Evolutionary conservation across 2,797 vertebrate species (phyloP), one percentile per base, ranked within the genome.

Genomic region (Astyanax mexicanus): DNA sequence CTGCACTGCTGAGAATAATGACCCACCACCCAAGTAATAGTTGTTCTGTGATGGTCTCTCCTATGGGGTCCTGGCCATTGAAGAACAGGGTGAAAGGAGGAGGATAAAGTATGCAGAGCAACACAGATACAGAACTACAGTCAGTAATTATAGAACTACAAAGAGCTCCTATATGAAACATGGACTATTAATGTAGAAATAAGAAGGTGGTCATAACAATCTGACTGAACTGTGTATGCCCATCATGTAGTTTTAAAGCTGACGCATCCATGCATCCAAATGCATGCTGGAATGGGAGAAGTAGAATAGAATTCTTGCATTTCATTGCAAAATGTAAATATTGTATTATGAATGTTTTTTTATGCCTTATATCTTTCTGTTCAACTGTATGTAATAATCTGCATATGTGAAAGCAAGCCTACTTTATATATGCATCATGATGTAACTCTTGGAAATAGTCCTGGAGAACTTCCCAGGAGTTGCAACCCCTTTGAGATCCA

Each of bases 191-290:
- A n/a, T n/a, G n/a, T n/a, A n/a, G n/a, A n/a, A n/a, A n/a, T n/a
- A n/a, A n/a, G n/a, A n/a, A n/a, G n/a, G n/a, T n/a, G n/a, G n/a
- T n/a, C n/a, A n/a, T n/a, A n/a, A n/a, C n/a, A n/a, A n/a, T n/a
- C n/a, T n/a, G n/a, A n/a, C n/a, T n/a, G n/a, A n/a, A n/a, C n/a
- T n/a, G n/a, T n/a, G n/a, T 8, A n/a, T 73, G 35, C 81, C 37
- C 61, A 72, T 78, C 44, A 66, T 38, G 65, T 47, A 61, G 0
- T 72, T 19, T 23, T 38, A 47, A 25, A n/a, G 1, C n/a, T 40
- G 15, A 49, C 58, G 15, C 21, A 76, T 35, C 61, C 40, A 76
- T 35, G 61, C 40, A n/a, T 8, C 38, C 19, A 58, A 45, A 57
- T 80, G 44, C 38, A 69, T 69, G 11, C 37, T 51, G 11, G 11